A percentile compares a stretch with the other conserved stretches of the same genome.
Conservation (phyloP, 1,140 invertebrate genomes). For the Phocides pigmalion region DNA sequence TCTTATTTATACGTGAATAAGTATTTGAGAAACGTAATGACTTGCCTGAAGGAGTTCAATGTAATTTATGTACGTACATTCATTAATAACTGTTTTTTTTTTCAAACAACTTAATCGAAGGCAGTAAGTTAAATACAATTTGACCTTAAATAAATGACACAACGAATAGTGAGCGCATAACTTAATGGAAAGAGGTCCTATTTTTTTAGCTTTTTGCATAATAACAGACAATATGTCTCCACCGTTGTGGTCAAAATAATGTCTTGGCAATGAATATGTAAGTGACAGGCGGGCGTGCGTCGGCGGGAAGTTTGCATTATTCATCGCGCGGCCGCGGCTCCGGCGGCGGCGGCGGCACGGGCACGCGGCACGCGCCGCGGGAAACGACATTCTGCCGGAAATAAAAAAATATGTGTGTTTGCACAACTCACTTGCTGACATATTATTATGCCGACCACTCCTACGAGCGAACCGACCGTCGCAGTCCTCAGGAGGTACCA, state of each 20-base stretch:
- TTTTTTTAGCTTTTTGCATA: not conserved
- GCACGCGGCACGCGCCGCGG: slow-evolving; percentile 10
- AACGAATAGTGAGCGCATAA: no score
- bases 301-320: slow-evolving; percentile 22
- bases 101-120: no score
- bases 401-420: slow-evolving; percentile 7
- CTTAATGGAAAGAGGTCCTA: no score
- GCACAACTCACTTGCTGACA: not conserved
- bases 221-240: slow-evolving; percentile 7
- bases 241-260: slow-evolving; percentile 9
- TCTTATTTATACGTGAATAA: no score
- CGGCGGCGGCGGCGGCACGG: not conserved
- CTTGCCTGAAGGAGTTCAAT: no score
- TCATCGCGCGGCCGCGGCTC: slow-evolving; percentile 15
- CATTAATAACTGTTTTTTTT: no score
- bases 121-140: no score
- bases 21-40: no score
- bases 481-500: no score
- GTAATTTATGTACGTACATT: no score
- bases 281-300: slow-evolving; percentile 9
- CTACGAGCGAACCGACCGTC: not conserved
- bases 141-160: no score
- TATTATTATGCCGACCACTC: slow-evolving; percentile 3
- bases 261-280: slow-evolving; percentile 21
- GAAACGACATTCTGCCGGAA: slow-evolving; percentile 16